A percentile compares a stretch with the other conserved stretches of the same genome.
Conservation (phyloP, 1,140 invertebrate genomes). For the Penaeus vannamei region DNA sequence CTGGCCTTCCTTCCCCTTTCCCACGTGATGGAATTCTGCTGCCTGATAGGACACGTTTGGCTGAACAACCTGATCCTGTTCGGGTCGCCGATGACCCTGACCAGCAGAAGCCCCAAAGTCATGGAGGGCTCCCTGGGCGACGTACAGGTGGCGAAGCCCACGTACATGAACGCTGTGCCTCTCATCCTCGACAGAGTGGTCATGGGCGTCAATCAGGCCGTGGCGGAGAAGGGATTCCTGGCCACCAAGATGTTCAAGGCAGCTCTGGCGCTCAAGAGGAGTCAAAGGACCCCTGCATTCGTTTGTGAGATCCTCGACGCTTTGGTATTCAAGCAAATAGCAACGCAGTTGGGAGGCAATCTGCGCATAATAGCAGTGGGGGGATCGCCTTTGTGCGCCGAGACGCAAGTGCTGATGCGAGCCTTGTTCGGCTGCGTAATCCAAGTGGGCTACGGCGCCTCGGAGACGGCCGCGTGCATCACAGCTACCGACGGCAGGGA, state of each 20-base stretch:
- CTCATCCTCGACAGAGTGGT: slow-evolving; percentile 68
- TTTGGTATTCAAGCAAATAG: slow-evolving; percentile 84
- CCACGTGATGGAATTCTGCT: slow-evolving; percentile 70
- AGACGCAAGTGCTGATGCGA: slow-evolving; percentile 95
- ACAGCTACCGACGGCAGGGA: slow-evolving; percentile 87
- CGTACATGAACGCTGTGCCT: slow-evolving; percentile 70
- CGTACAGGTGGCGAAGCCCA: slow-evolving; percentile 69
- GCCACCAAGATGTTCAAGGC: slow-evolving; percentile 59
- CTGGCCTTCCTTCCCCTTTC: slow-evolving; percentile 70
- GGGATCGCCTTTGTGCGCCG: slow-evolving; percentile 94
- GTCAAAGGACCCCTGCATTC: slow-evolving; percentile 49
- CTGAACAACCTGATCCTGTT: slow-evolving; percentile 69
- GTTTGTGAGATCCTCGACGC: slow-evolving; percentile 71
- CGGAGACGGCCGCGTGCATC: slow-evolving; percentile 95
- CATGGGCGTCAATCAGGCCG: slow-evolving; percentile 60
- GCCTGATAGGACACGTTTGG: slow-evolving; percentile 67
- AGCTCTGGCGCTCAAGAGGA: slow-evolving; percentile 59
- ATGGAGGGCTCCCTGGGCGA: slow-evolving; percentile 69
- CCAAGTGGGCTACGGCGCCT: slow-evolving; percentile 96
- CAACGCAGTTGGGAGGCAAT: slow-evolving; percentile 87
- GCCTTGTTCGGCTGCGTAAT: slow-evolving; percentile 92
- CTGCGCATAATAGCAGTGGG: slow-evolving; percentile 91
- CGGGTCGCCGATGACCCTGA: slow-evolving; percentile 69
- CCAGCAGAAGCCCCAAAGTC: slow-evolving; percentile 69
- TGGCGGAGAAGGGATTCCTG: slow-evolving; percentile 60